These are phyloP conservation scores for Anisognathus igniventris DNA, from an alignment of 2,797 vertebrate species.

Conservation along the genomic window DNA sequence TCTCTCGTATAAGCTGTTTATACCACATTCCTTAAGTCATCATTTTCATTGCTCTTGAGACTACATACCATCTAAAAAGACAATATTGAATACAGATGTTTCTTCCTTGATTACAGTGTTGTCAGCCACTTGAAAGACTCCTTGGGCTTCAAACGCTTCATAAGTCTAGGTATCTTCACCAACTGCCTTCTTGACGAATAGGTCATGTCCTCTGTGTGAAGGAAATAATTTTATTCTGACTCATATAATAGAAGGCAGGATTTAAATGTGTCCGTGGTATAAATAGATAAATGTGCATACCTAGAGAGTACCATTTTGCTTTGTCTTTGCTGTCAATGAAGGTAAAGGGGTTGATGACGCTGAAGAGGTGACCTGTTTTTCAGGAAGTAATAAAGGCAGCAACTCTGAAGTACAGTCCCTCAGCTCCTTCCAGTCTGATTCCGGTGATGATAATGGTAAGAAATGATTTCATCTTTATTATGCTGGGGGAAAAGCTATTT, in stretches of 20 bases:
- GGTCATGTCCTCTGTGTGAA: constrained; percentile 8
- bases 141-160: constrained; percentile 18
- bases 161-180: constrained; percentile 19
- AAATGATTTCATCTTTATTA: not conserved
- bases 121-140: constrained; percentile 47
- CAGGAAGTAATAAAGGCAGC: constrained; percentile 92
- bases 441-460: constrained; percentile 97
- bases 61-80: not conserved
- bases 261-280: not conserved
- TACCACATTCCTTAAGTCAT: constrained; percentile 43
- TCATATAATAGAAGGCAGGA: not conserved
- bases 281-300: not conserved
- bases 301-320: constrained; percentile 52
- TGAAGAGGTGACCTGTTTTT: constrained; percentile 91
- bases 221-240: constrained; percentile 29
- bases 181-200: constrained; percentile 8
- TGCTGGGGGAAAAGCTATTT: not conserved
- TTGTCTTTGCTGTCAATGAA: constrained; percentile 68
- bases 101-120: not conserved
- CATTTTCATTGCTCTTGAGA: constrained; percentile 23
- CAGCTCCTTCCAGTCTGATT: constrained; percentile 95
- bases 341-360: constrained; percentile 88
- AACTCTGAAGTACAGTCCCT: constrained; percentile 95
- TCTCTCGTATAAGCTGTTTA: constrained; percentile 64
- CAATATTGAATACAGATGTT: not conserved